A percentile compares a stretch with the other conserved stretches of the same genome.
These are phyloP conservation scores for Cathartes aura DNA, from an alignment of 2,113 vertebrate species.

Conservation along the genomic window DNA sequence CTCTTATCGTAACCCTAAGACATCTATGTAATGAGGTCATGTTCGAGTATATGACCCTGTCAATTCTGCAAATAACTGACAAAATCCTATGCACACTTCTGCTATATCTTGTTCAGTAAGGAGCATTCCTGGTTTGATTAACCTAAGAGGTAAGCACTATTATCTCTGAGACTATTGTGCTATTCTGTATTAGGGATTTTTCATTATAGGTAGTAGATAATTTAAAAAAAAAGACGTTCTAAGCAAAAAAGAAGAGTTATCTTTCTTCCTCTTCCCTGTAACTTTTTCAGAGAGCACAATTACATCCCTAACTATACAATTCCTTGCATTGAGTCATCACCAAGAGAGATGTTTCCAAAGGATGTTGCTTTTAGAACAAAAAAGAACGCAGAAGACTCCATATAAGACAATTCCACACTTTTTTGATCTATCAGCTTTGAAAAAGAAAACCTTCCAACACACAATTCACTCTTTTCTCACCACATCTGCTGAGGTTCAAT, in stretches of 20 bases:
- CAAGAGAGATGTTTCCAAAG: neutral
- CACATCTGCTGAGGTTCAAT: neutral
- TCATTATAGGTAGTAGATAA: neutral
- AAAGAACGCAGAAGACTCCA: neutral
- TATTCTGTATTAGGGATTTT: neutral
- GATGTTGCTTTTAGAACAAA: neutral
- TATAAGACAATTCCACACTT: neutral
- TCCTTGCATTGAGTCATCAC: neutral
- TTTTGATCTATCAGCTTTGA: neutral
- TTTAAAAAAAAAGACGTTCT: neutral
- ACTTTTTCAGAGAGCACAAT: neutral
- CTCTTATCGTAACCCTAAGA: neutral
- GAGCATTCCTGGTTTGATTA: neutral
- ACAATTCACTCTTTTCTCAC: neutral
- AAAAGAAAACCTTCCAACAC: neutral
- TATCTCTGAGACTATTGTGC: neutral
- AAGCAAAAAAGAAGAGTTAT: neutral
- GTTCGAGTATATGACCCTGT: neutral
- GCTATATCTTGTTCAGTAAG: neutral
- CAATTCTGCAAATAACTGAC: neutral
- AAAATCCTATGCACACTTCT: neutral
- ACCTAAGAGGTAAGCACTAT: neutral
- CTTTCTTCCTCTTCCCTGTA: neutral
- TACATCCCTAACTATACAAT: neutral
- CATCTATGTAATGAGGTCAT: neutral